Evolutionary conservation across 2,113 vertebrate species (phyloP), one percentile per base, ranked within the genome.

Genomic region (Meriones unguiculatus): DNA sequence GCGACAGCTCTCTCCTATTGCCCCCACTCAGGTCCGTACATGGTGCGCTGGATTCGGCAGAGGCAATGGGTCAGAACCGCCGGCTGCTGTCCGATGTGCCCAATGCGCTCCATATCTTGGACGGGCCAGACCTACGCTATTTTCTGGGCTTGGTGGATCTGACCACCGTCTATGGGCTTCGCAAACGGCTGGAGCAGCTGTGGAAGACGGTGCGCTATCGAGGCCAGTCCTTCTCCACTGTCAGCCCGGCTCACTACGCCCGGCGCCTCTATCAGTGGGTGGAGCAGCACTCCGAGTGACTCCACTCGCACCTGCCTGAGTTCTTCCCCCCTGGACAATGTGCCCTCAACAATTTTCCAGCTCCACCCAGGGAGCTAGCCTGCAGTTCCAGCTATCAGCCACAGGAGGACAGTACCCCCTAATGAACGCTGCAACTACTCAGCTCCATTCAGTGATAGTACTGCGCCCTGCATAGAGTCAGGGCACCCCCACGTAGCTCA

Each of bases 61-160:
- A 98, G 18, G 85, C 97, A 0, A 76, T 67, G 67, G 67, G 97
- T 13, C 99, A 99, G 97, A 99, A 99, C 96, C 98, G 98, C 5
- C 98, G 99, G 11, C 97, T 99, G 54, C 98, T 99, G 72, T 99
- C 98, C 1, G 98, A 98, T 52, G 88, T 96, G 78, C 99, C 98
- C 95, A 99, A 99, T 70, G 98, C 99, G 0, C 96, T 99, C 12
- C 99, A 99, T 18, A 97, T 99, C 50, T 98, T 99, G 8, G 99
- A 99, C 0, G 99, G 99, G 35, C 98, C 99, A 0, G 99, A 99
- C 70, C 98, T 98, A 14, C 99, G 99, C 95, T 99, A 99, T 97
- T 99, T 99, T 91, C 95, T 99, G 3, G 99, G 99, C 87, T 99
- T 99, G 62, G 99, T 99, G 72, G 99, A 99, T 97, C 98, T 99